These are phyloP conservation scores for Campoletis sonorensis DNA, from an alignment of 1,140 invertebrate species.

Conservation along the genomic window DNA sequence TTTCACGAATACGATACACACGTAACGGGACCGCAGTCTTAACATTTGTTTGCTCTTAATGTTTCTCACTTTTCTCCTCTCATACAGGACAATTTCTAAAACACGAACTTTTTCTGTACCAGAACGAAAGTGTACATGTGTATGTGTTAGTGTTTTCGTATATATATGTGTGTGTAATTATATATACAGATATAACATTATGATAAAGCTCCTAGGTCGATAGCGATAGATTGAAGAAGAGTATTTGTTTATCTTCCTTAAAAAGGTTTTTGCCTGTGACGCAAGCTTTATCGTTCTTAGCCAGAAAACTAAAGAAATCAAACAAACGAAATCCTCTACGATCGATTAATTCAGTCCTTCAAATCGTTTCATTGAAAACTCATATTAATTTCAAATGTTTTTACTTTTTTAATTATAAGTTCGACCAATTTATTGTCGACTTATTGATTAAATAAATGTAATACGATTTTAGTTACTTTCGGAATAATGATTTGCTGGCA, in stretches of 20 bases:
- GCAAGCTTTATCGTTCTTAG: slow-evolving; percentile 20
- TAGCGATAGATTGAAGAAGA: slow-evolving; percentile 39
- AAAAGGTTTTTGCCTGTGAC: neutral
- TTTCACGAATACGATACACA: neutral
- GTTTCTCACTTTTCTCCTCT: slow-evolving; percentile 4
- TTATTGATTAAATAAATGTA: too few species aligned
- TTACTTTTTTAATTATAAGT: too few species aligned
- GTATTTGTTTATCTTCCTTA: slow-evolving; percentile 18
- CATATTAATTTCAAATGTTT: neutral
- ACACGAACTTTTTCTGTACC: slow-evolving; percentile 17
- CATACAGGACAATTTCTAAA: slow-evolving; percentile 36
- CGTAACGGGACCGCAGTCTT: slow-evolving; percentile 5
- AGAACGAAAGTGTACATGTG: slow-evolving; percentile 29
- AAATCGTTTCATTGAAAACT: neutral
- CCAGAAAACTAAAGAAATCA: neutral
- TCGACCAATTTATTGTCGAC: too few species aligned
- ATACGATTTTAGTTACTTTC: too few species aligned
- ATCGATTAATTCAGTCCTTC: neutral
- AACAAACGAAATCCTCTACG: neutral
- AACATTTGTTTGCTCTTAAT: neutral
- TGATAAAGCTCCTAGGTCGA: slow-evolving; percentile 42
- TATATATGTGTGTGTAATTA: slow-evolving; percentile 26
- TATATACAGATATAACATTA: slow-evolving; percentile 33
- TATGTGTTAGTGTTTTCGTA: neutral
- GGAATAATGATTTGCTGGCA: slow-evolving; percentile 19